Evolutionary conservation across 2,113 vertebrate species (phyloP), one percentile per base, ranked within the genome.

Genomic region (Marcusenius ussheri): DNA sequence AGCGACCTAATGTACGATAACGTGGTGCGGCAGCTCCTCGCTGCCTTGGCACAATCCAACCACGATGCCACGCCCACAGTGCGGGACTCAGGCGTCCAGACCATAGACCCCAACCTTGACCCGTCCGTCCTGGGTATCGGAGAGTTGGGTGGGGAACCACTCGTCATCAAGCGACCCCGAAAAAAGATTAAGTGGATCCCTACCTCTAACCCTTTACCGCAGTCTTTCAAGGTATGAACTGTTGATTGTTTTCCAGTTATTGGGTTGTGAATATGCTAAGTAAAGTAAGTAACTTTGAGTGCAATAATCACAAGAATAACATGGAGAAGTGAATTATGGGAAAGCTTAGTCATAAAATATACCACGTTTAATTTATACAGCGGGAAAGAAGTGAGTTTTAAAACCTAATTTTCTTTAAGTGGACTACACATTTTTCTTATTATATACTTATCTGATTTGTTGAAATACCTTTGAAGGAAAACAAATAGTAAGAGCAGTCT

Each of bases 1-100:
- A 99, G 98, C 0, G 98, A 99, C 94, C 96, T 99, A 91, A 99
- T 99, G 98, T 99, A 99, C 0, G 98, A 99, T 95, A 98, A 99
- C 0, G 98, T 99, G 92, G 98, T 99, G n/a, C 95, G 98, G 10
- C 98, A 99, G 95, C 95, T 99, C 92, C 94, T 99, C 88, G 98
- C 98, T 1, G 98, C 98, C 0, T 92, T 99, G 91, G 98, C 98
- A 6, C 98, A 99, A 95, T 99, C 98, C 91, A 99, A 99, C 90
- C 98, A 99, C 0, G 98, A 99, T 4, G 93, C 96, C 50, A 99
- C 98, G 0, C 98, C 98, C 47, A 98, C 98, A 1, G 96, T 99
- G 93, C 97, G 97, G 17, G 97, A 99, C 92, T 97, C 97, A 3
- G 98, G 97, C 56, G 97, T 98, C 70, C 98, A 99, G 91, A 99